Base-by-base conservation (phyloP, 2,797 vertebrate species). In the Agapornis canus region DNA sequence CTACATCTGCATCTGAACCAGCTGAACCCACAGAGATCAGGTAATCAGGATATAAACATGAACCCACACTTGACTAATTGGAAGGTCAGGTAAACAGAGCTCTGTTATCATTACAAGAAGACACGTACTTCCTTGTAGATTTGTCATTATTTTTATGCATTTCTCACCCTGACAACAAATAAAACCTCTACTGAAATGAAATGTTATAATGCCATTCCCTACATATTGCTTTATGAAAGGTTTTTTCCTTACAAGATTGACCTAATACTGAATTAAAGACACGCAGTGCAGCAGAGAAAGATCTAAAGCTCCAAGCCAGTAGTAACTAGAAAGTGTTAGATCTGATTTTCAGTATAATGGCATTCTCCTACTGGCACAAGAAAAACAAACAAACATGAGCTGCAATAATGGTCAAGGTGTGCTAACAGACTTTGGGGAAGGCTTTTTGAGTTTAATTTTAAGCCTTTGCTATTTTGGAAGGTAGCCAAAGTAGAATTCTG, bases 191-290 rank as follows among this genome's bases (percentile, higher is more conserved):
- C 23, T 82, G 68, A 95, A 94, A 82, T 56, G 40, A 86, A 92
- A 64, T 60, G 83, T 52, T 79, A 56, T 84, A 75, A 79, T 31
- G 60, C 13, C 6, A 2, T 89, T 94, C 85, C 81, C 63, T 70
- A 81, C 81, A 15, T 72, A 94, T 78, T 95, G 90, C 66, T 81
- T 96, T 76, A 92, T 86, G 56, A 95, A 94, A 92, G 72, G 26
- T n/a, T 47, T 81, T 81, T 87, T 63, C 64, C 32, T 70, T 90
- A 40, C 72, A 96, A 95, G 79, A 96, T 0, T 47, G 79, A 95
- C 92, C 64, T 83, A 91, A 73, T 92, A 79, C 92, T 97, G 96
- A 97, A 97, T 96, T 97, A 94, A 97, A 96, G 88, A 85, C 92
- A 86, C 64, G 76, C 78, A 92, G 82, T 95, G 64, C 82, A 94